Evolutionary conservation across 2,888 invertebrate species (phyloP).

Genomic region (Hylaea fasciaria): DNA sequence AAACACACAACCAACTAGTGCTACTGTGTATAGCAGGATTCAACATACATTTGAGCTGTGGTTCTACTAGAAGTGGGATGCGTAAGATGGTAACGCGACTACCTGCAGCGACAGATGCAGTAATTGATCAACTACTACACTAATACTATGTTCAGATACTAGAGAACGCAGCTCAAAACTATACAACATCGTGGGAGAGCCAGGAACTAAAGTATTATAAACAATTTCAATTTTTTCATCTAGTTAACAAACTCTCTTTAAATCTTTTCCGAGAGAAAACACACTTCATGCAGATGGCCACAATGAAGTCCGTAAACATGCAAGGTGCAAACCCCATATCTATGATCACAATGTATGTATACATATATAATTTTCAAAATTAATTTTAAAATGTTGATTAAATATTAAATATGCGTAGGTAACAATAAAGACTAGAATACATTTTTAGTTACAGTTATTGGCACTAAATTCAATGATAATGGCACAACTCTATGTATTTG

Average conservation of each 20-base stretch:
- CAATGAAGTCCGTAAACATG: conserved; percentile 67
- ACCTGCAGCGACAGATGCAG: conserved; percentile 3
- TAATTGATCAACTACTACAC: conserved; percentile 8
- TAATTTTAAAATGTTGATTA: conserved; percentile 79
- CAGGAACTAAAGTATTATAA: conserved; percentile 53
- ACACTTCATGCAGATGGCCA: conserved; percentile 54
- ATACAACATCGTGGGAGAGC: conserved; percentile 46
- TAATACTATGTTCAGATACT: conserved; percentile 4
- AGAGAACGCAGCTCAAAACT: conserved; percentile 21
- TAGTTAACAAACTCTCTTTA: conserved; percentile 57
- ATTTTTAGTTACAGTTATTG: conserved; percentile 84
- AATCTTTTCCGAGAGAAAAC: conserved; percentile 48
- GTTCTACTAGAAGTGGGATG: not conserved
- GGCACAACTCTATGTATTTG: conserved; percentile 78
- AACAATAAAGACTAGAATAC: conserved; percentile 86
- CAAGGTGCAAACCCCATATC: conserved; percentile 70
- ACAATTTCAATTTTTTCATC: conserved; percentile 51
- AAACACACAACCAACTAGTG: conserved; percentile 1
- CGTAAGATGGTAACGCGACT: conserved; percentile 3
- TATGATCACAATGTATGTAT: conserved; percentile 70
- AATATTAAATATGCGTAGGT: conserved; percentile 81
- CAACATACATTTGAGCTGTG: conserved; percentile 7
- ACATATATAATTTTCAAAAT: conserved; percentile 68
- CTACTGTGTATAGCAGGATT: conserved; percentile 5
- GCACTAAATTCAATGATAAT: conserved; percentile 82